A percentile compares a stretch with the other conserved stretches of the same genome.
These are phyloP conservation scores for Leptinotarsa rubiginosa DNA, from an alignment of 2,888 invertebrate genomes.

Conservation along the genomic window DNA sequence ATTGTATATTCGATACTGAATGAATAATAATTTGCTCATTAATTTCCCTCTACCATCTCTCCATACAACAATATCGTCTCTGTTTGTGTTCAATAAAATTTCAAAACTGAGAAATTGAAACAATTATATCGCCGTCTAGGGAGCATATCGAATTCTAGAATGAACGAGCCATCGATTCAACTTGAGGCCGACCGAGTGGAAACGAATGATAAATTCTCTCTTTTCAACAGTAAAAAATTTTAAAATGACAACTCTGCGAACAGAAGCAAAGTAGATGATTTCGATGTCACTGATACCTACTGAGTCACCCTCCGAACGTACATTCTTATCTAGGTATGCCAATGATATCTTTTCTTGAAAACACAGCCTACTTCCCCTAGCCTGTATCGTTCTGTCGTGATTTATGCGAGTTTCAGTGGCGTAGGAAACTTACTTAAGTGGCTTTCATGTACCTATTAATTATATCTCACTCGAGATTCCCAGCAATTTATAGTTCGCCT, in stretches of 20 bases:
- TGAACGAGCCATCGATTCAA: not conserved
- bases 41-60: no score
- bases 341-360: not conserved
- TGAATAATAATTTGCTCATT: no score
- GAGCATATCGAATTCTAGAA: no score
- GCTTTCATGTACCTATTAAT: conserved; percentile 39
- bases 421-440: conserved; percentile 36
- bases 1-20: no score
- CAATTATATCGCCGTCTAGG: no score
- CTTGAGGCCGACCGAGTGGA: not conserved
- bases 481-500: conserved; percentile 36
- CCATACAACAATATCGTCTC: no score
- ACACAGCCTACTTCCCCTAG: not conserved
- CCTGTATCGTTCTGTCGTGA: conserved; percentile 15
- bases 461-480: conserved; percentile 34
- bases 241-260: no score
- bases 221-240: not conserved
- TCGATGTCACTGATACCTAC: not conserved
- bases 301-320: not conserved
- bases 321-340: not conserved
- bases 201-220: not conserved
- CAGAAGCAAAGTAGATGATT: not conserved
- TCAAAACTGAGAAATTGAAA: no score
- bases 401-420: conserved; percentile 34
- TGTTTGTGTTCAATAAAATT: no score